A percentile compares a stretch with the other conserved stretches of the same genome.
These are phyloP conservation scores for Casuarius casuarius DNA, from an alignment of 2,113 vertebrate genomes.

Conservation along the genomic window DNA sequence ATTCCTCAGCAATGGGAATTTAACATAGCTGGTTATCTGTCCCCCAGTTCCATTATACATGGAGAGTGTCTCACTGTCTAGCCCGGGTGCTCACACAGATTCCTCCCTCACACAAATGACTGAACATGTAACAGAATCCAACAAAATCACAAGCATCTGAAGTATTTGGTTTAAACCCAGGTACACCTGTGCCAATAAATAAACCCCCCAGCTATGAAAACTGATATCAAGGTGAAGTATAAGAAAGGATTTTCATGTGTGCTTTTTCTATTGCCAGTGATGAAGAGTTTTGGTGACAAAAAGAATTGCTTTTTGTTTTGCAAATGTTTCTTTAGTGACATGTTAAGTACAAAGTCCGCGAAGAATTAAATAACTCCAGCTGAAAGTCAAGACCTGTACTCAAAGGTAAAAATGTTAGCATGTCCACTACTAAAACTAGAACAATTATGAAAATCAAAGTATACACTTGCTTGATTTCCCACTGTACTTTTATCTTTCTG, in stretches of 20 bases:
- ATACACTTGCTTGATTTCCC: not conserved
- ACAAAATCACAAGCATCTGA: not conserved
- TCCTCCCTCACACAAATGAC: not conserved
- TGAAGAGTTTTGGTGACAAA: not conserved
- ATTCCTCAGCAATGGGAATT: not conserved
- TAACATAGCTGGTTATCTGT: not conserved
- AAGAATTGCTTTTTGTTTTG: not conserved
- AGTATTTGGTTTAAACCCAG: not conserved
- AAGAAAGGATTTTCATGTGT: not conserved
- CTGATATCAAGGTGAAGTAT: not conserved
- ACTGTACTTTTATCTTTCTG: not conserved
- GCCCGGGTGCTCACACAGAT: not conserved
- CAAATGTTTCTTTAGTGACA: not conserved
- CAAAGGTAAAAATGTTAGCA: not conserved
- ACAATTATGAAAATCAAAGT: not conserved
- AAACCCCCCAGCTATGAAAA: not conserved
- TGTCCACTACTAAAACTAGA: not conserved
- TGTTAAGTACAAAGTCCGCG: not conserved
- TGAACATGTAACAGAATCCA: not conserved
- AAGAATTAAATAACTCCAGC: not conserved
- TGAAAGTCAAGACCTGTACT: not conserved
- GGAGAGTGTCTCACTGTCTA: no score
- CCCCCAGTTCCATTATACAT: not conserved
- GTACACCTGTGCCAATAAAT: not conserved
- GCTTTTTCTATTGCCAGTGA: not conserved